phyloP scores from a whole-genome alignment of 2,797 vertebrate species.

The Pterois miles region DNA sequence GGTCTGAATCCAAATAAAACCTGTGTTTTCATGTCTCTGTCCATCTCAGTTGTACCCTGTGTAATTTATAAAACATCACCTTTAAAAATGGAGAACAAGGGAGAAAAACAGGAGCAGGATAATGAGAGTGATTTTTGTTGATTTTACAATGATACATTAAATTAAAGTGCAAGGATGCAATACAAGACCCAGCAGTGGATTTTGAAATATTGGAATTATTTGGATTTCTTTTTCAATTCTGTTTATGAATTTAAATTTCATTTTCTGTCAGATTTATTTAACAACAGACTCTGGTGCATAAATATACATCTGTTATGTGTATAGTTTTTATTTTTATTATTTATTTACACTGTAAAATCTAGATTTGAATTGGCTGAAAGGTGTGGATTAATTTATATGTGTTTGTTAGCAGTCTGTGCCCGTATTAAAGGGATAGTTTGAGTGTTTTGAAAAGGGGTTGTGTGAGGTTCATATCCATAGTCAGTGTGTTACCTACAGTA shows the following conservation, averaged over 20 bases:
- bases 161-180: fast-evolving
- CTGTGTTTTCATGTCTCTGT: background rate
- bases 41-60: background rate
- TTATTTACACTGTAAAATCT: background rate
- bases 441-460: too few species aligned
- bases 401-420: background rate
- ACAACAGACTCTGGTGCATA: too few species aligned
- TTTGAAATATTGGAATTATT: too few species aligned
- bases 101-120: background rate
- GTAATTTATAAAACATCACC: background rate
- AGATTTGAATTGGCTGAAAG: background rate
- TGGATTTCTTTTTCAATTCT: too few species aligned
- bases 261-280: too few species aligned
- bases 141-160: background rate
- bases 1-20: background rate
- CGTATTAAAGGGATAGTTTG: too few species aligned
- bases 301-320: background rate
- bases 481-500: too few species aligned
- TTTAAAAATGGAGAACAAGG: background rate
- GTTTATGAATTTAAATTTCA: too few species aligned
- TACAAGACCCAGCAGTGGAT: background rate
- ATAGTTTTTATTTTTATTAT: background rate
- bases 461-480: too few species aligned
- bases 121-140: background rate
- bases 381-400: background rate